Conservation (phyloP, 2,888 invertebrate genomes). For the Craniophora ligustri region DNA sequence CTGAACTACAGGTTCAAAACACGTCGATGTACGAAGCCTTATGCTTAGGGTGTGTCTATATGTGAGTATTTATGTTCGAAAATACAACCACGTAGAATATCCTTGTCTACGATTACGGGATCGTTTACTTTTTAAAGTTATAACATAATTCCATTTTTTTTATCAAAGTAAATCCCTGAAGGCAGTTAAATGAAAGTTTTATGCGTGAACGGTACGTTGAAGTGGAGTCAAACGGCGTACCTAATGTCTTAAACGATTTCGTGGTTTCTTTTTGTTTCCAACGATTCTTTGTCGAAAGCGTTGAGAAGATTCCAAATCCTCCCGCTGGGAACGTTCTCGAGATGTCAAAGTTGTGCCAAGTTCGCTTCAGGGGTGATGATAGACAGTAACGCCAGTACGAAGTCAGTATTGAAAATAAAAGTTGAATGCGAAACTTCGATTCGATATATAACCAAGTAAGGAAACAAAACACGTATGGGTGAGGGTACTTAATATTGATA, state of each 20-base stretch:
- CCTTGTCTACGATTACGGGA: no score
- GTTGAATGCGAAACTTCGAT: no score
- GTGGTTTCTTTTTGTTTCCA: constrained; percentile 50
- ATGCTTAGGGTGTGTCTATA: no score
- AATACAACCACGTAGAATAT: no score
- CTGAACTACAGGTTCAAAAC: no score
- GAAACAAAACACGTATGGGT: no score
- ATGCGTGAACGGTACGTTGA: constrained; percentile 21
- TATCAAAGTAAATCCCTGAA: constrained; percentile 32
- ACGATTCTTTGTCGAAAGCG: constrained; percentile 34
- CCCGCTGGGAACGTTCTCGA: constrained; percentile 49
- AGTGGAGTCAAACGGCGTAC: constrained; percentile 25
- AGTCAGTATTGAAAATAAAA: constrained; percentile 19
- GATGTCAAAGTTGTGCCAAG: constrained; percentile 50
- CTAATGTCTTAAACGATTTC: constrained; percentile 44
- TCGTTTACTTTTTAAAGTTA: no score
- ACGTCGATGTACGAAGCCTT: no score
- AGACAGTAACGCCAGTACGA: constrained; percentile 26
- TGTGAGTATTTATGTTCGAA: no score
- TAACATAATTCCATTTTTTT: constrained; percentile 26
- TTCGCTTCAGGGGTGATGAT: constrained; percentile 42
- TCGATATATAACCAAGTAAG: no score
- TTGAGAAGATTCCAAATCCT: constrained; percentile 49
- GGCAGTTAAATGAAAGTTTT: constrained; percentile 44
- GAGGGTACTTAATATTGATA: no score